A percentile compares a stretch with the other conserved stretches of the same genome.
Evolutionary conservation across 2,797 vertebrate species (phyloP).

Genomic region (Dipus sagitta): DNA sequence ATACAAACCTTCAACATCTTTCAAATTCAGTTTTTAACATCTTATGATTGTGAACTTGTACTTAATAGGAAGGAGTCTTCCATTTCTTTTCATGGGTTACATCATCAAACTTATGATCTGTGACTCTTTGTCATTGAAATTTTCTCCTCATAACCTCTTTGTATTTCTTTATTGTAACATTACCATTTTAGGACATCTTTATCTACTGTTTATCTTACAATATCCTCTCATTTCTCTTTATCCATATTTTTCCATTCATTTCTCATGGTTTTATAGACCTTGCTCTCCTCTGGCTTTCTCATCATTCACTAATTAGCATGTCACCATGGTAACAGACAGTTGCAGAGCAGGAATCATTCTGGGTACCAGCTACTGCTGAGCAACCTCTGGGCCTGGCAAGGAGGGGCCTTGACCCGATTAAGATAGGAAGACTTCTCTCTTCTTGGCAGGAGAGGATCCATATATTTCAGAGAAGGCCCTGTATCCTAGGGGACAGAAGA

Average conservation of each 20-base stretch:
- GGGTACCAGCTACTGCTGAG: slow-evolving; percentile 77
- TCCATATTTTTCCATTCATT: slow-evolving; percentile 73
- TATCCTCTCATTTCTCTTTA: slow-evolving; percentile 64
- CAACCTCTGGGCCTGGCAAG: slow-evolving; percentile 81
- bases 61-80: slow-evolving; percentile 28
- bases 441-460: slow-evolving; percentile 76
- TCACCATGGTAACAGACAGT: slow-evolving; percentile 84
- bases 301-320: slow-evolving; percentile 83
- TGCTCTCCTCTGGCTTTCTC: slow-evolving; percentile 77
- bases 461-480: slow-evolving; percentile 78
- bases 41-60: slow-evolving; percentile 57
- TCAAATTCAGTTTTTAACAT: slow-evolving; percentile 59
- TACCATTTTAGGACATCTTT: slow-evolving; percentile 42
- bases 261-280: slow-evolving; percentile 72
- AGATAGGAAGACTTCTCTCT: slow-evolving; percentile 78
- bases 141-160: slow-evolving; percentile 7
- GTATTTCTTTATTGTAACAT: slow-evolving; percentile 17
- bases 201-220: slow-evolving; percentile 44
- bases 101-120: slow-evolving; percentile 26
- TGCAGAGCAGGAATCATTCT: slow-evolving; percentile 72
- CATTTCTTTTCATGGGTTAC: slow-evolving; percentile 50
- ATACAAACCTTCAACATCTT: not conserved
- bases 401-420: slow-evolving; percentile 81
- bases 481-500: slow-evolving; percentile 72
- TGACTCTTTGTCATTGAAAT: slow-evolving; percentile 35